These are phyloP conservation scores for Salvelinus fontinalis DNA, from an alignment of 2,113 vertebrate genomes.

Conservation along the genomic window DNA sequence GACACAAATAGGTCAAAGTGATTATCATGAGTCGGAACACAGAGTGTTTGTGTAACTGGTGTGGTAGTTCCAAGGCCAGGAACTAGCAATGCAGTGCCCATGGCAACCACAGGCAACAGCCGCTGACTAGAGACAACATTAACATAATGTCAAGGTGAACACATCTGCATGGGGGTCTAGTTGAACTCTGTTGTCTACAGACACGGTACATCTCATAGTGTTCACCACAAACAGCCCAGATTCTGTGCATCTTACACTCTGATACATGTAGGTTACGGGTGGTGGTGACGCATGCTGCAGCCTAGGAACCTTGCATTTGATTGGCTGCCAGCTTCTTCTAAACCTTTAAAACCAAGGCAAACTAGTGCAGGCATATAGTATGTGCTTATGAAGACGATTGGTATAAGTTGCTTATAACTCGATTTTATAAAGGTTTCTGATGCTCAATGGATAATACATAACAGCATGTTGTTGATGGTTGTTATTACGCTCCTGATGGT, in stretches of 20 bases:
- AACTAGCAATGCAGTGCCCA: neutral
- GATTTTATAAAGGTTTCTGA: neutral
- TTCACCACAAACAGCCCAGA: neutral
- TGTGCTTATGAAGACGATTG: neutral
- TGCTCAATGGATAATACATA: neutral
- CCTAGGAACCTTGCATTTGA: neutral
- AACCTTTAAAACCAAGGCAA: neutral
- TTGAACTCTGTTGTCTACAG: too few relatives aligned
- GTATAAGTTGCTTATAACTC: neutral
- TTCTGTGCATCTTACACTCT: neutral
- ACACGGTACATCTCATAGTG: too few relatives aligned
- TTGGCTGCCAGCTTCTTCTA: neutral
- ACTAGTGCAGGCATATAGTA: neutral
- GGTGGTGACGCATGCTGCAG: neutral
- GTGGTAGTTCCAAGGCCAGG: neutral
- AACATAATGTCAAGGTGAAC: neutral
- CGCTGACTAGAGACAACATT: neutral
- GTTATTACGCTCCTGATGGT: too few relatives aligned
- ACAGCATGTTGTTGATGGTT: neutral
- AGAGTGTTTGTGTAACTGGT: neutral
- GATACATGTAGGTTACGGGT: neutral
- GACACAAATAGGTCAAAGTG: neutral
- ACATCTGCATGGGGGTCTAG: neutral
- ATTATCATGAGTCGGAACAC: neutral
- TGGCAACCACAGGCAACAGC: constrained; percentile 2